A percentile compares a stretch with the other conserved stretches of the same genome.
These are phyloP conservation scores for Erebia aethiops DNA, from an alignment of 2,888 invertebrate genomes.

Conservation along the genomic window DNA sequence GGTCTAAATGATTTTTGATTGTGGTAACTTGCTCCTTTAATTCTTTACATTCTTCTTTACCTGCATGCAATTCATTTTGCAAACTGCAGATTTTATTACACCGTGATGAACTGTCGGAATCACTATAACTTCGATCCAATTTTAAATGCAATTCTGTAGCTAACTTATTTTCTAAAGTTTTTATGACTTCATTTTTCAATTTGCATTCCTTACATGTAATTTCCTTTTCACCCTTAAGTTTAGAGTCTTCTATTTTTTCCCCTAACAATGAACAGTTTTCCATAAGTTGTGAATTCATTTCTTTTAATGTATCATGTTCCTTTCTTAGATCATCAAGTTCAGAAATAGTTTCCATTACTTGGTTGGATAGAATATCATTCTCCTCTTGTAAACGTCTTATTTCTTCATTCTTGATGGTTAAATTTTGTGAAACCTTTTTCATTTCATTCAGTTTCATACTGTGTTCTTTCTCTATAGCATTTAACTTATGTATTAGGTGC, in stretches of 20 bases:
- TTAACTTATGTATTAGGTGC: slow-evolving; percentile 56
- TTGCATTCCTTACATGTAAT: slow-evolving; percentile 51
- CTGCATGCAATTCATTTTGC: slow-evolving; percentile 69
- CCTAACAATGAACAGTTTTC: slow-evolving; percentile 51
- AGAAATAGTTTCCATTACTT: slow-evolving; percentile 82
- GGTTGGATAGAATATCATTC: slow-evolving; percentile 80
- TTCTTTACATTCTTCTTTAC: slow-evolving; percentile 70
- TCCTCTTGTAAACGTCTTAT: slow-evolving; percentile 73
- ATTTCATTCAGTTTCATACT: slow-evolving; percentile 53
- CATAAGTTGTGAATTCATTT: slow-evolving; percentile 48
- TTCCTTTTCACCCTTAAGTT: slow-evolving; percentile 33
- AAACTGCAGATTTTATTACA: slow-evolving; percentile 70
- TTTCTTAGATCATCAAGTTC: slow-evolving; percentile 78
- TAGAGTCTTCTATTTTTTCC: slow-evolving; percentile 40
- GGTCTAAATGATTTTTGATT: slow-evolving; percentile 72
- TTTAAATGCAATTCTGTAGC: slow-evolving; percentile 48
- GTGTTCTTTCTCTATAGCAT: slow-evolving; percentile 57
- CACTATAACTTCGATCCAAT: slow-evolving; percentile 66
- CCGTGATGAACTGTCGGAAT: slow-evolving; percentile 66
- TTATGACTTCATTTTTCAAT: slow-evolving; percentile 52
- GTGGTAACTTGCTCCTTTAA: slow-evolving; percentile 71
- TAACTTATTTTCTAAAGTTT: slow-evolving; percentile 45
- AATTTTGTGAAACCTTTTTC: slow-evolving; percentile 48
- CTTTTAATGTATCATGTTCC: slow-evolving; percentile 57
- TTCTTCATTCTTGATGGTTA: slow-evolving; percentile 52